Base-by-base conservation (phyloP, 2,888 invertebrate species). In the Pyralis farinalis region DNA sequence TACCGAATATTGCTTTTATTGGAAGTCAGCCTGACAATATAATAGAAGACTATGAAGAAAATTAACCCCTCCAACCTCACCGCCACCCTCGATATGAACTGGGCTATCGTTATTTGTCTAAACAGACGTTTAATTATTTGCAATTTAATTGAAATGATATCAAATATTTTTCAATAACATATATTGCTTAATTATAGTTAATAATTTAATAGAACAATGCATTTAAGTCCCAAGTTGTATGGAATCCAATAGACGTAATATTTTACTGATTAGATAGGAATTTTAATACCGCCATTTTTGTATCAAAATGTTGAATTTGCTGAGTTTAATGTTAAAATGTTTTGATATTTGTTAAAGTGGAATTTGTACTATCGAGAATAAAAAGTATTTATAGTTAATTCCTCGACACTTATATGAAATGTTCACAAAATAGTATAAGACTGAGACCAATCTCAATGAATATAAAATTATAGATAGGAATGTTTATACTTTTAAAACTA, bases 391-490 rank as follows among this genome's bases (percentile, higher is more conserved):
- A 43, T 55, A 58, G 32, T 44, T 41, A 49, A 58, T 59, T 55
- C 48, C 48, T 55, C 36, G 44, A 49, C 49, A 52, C 43, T 34
- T 42, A 38, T n/a, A n/a, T n/a, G n/a, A n/a, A 47, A 44, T 38
- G 25, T 34, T 39, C 44, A 53, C 48, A 45, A 44, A 46, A 69
- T 75, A 80, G 74, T 36, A 68, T 78, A 81, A 81, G 79, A 81
- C 81, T 81, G 81, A 80, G 73, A 77, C 73, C 79, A 80, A 79
- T 72, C 72, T 74, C 72, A 70, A 70, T 54, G 47, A 51, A 50
- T 43, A 47, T 35, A 47, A 41, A 38, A 49, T 40, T 37, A 42
- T 53, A 51, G 46, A 42, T 51, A 52, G 42, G 42, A 44, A 27
- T 38, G 25, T 38, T 25, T 38, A 7, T 30, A 32, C 34, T 25